A percentile compares a stretch with the other conserved stretches of the same genome.
These are phyloP conservation scores for Huso huso DNA, from an alignment of 2,797 vertebrate species.

Conservation along the genomic window DNA sequence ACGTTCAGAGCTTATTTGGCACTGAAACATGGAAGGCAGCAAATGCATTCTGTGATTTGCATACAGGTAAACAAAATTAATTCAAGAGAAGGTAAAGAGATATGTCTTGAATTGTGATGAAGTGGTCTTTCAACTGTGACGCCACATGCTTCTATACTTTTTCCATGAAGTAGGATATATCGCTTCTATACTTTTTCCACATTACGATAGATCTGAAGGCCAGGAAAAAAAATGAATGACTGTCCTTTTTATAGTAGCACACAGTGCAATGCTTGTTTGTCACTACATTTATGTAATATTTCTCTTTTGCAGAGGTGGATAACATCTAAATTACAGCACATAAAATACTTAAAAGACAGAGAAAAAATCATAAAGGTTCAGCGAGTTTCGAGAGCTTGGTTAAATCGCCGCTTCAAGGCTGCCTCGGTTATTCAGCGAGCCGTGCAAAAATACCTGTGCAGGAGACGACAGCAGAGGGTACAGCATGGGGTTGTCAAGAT, in stretches of 20 bases:
- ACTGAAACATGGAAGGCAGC: conserved; percentile 51
- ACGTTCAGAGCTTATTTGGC: conserved; percentile 52
- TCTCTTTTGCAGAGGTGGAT: conserved; percentile 64
- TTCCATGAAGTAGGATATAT: too few relatives aligned
- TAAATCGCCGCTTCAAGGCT: conserved; percentile 48
- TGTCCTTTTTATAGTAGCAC: too few relatives aligned
- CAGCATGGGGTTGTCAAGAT: conserved; percentile 57
- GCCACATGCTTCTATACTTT: too few relatives aligned
- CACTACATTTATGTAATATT: too few relatives aligned
- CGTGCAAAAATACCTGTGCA: conserved; percentile 45
- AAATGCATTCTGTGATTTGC: conserved; percentile 56
- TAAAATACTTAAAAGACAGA: conserved; percentile 44
- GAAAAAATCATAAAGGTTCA: conserved; percentile 49
- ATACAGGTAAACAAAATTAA: conserved; percentile 64
- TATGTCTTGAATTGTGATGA: too few relatives aligned
- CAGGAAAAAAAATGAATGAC: too few relatives aligned
- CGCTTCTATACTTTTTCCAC: too few relatives aligned
- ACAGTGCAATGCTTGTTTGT: too few relatives aligned
- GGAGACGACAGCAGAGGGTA: conserved; percentile 43
- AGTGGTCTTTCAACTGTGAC: too few relatives aligned
- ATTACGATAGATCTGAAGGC: too few relatives aligned
- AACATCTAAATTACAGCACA: conserved; percentile 57
- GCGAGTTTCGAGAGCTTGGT: conserved; percentile 38
- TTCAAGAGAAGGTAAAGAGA: too few relatives aligned
- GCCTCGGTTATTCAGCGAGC: conserved; percentile 60